Conservation (phyloP, 2,888 invertebrate genomes). For the Coelopa pilipes region DNA sequence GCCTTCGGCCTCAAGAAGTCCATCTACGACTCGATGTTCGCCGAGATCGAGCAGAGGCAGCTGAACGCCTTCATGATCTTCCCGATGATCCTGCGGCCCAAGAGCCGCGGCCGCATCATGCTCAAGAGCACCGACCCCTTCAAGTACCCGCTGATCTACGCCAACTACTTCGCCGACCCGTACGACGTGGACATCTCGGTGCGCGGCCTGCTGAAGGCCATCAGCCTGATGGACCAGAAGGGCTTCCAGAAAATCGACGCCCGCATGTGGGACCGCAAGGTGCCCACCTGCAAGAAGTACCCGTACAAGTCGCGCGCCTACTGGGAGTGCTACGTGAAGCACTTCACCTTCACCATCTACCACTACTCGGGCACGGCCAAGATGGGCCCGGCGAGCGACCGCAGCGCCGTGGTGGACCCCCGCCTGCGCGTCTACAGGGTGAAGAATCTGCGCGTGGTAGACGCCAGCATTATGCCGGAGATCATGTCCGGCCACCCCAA, state of each 20-base stretch:
- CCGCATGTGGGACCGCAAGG: slow-evolving; percentile 68
- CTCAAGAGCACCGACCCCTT: slow-evolving; percentile 74
- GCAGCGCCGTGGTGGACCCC: slow-evolving; percentile 67
- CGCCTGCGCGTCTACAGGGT: slow-evolving; percentile 70
- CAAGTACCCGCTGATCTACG: slow-evolving; percentile 74
- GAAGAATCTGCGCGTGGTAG: slow-evolving; percentile 75
- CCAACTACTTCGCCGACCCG: slow-evolving; percentile 76
- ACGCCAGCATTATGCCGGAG: slow-evolving; percentile 82
- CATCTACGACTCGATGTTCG: slow-evolving; percentile 67
- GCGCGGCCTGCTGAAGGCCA: slow-evolving; percentile 70
- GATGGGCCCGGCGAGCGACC: slow-evolving; percentile 71
- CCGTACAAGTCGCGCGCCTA: slow-evolving; percentile 68
- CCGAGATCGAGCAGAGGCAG: slow-evolving; percentile 60
- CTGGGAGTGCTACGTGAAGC: slow-evolving; percentile 70
- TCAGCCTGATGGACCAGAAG: slow-evolving; percentile 68
- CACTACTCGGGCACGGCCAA: slow-evolving; percentile 76
- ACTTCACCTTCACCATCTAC: slow-evolving; percentile 70
- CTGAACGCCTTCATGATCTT: slow-evolving; percentile 71
- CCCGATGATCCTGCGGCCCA: slow-evolving; percentile 75
- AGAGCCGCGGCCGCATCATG: slow-evolving; percentile 75
- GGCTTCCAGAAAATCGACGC: slow-evolving; percentile 70
- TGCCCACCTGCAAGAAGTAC: slow-evolving; percentile 72
- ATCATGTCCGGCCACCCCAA: slow-evolving; percentile 71
- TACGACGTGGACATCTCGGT: slow-evolving; percentile 74
- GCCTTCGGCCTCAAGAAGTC: slow-evolving; percentile 68